Evolutionary conservation across 2,113 vertebrate species (phyloP).

Genomic region (Emydocephalus ijimae): DNA sequence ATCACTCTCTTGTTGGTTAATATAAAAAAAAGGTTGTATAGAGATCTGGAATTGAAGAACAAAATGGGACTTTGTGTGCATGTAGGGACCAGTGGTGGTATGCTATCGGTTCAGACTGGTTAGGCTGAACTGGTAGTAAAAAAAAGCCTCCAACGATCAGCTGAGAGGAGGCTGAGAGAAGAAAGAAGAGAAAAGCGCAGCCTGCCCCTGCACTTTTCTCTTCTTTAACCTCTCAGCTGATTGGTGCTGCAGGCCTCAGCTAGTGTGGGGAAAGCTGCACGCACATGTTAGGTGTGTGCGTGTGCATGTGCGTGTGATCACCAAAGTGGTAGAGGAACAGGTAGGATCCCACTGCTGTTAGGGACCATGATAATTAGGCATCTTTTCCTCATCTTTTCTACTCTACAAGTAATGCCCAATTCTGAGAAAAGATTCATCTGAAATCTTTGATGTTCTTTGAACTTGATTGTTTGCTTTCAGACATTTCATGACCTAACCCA

Average conservation of each 20-base stretch:
- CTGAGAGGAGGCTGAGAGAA: too few relatives aligned
- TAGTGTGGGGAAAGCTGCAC: too few relatives aligned
- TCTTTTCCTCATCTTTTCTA: neutral
- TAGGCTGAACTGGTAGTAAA: too few relatives aligned
- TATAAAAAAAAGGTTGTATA: neutral
- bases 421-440: neutral
- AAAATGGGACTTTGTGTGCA: neutral
- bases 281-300: too few relatives aligned
- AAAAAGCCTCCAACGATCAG: too few relatives aligned
- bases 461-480: neutral
- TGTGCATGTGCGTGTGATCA: too few relatives aligned
- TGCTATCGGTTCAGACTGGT: too few relatives aligned
- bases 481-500: neutral
- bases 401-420: neutral
- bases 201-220: too few relatives aligned
- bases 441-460: neutral
- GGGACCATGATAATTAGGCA: neutral
- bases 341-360: neutral
- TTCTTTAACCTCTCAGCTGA: too few relatives aligned
- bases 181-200: too few relatives aligned
- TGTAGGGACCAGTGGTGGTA: neutral
- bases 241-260: too few relatives aligned
- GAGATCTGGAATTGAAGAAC: neutral
- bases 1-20: neutral
- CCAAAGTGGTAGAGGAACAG: too few relatives aligned